Base-by-base conservation (phyloP, 2,888 invertebrate genomes). In the Palloptera scutellata region DNA sequence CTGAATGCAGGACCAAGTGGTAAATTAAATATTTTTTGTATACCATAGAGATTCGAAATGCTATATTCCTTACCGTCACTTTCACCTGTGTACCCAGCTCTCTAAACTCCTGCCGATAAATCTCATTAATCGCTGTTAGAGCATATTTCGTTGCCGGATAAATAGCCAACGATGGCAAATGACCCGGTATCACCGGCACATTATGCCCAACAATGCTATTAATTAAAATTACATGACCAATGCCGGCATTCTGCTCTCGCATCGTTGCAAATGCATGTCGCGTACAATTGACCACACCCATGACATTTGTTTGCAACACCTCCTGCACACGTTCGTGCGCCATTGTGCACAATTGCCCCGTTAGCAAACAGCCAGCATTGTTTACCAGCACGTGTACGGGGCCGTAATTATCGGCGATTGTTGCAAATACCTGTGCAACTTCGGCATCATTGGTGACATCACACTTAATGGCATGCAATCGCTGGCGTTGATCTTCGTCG, bases 91-190 rank as follows among this genome's bases (percentile, higher is more conserved):
- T 78, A 74, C 83, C 84, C 69, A 84, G 79, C 72, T 80, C 84
- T 71, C 81, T 79, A 67, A 89, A 85, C 78, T 89, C 89, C 75
- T 86, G 86, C 54, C 89, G 85, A 52, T 88, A 81, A 52, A 88
- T 88, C 77, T 89, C 88, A n/a, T 87, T 86, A 41, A 89, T 78
- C 15, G 88, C 88, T n/a, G 86, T 86, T 17, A 89, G 84, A 42
- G 89, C 88, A 79, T 86, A 86, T 77, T 89, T 89, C 15, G 89
- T 87, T n/a, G 88, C 88, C 59, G 88, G 85, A 83, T 89, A 89
- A 42, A 77, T 76, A 64, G 75, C 73, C 19, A 73, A 66, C n/a
- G 71, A 61, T 13, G 75, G 76, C 60, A 74, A 60, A 61, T 70
- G 68, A 40, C 72, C 74, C 52, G 74, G 73, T 68, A 73, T 64